Evolutionary conservation across 2,797 vertebrate genomes (phyloP), one percentile per base, ranked within the genome.

Genomic region (Pelochelys cantorii): DNA sequence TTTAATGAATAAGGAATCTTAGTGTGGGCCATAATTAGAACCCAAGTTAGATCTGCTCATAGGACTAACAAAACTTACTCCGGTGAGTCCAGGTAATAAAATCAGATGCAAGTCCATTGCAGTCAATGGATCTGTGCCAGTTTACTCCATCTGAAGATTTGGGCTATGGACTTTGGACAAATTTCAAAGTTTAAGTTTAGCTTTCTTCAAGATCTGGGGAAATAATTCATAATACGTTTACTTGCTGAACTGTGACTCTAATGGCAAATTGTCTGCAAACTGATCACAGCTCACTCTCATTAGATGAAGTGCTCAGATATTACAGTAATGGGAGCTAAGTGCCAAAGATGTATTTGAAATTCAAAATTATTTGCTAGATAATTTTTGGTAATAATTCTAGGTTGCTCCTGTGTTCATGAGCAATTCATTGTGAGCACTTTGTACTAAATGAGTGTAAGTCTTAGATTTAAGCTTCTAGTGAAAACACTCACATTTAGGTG

Each of bases 301-400:
- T 71, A 65, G 14, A 57, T 68, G 31, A 65, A 18, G 57, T 93
- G 37, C 29, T 8, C 74, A 81, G 80, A n/a, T 2, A 2, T 15
- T 71, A 34, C 18, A 79, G 78, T 18, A 34, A 1, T 62, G 77
- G 55, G 55, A 88, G 27, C 10, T 81, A 57, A 77, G 34, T 60
- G 27, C 84, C 53, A 90, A 62, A 54, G 34, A 85, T 59, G 60
- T 4, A 74, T 8, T 18, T 62, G 29, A 80, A 75, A 71, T 82
- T 92, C 60, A 78, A 1, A 42, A 37, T 60, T 83, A 23, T 9
- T 81, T 3, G 1, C 80, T 14, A 89, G 84, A 86, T 81, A 54
- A 18, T 79, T 92, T 92, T 53, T 37, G 90, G 9, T 12, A 27
- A 89, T 91, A 90, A 77, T 88, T 91, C 60, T 91, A 59, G 79